Evolutionary conservation across 2,888 invertebrate species (phyloP), one percentile per base, ranked within the genome.

Genomic region (Schizotus pectinicornis): DNA sequence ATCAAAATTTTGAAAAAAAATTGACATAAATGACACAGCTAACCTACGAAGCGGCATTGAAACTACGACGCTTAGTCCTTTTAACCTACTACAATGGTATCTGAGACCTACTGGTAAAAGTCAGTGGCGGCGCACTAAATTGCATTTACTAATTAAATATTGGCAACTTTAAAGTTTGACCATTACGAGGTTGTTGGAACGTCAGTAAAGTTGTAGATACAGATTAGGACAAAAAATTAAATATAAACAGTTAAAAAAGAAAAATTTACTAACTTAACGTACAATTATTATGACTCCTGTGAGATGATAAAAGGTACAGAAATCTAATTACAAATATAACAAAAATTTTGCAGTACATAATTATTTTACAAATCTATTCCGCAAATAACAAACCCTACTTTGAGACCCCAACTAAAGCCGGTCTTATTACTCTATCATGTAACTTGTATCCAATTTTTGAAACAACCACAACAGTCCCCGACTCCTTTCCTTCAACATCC

Each of bases 381-480:
- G 32, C 14, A 45, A 43, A 51, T 6, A 14, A 32, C 35, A 22
- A 37, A n/a, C n/a, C 11, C 35, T 81, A 84, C 80, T 94, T 95
- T 37, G 94, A 90, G 11, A 99, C 98, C 11, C 98, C 99, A 22
- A 99, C 99, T 36, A 97, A 82, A 1, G 99, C 98, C 35, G 99
- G 97, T 67, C 99, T 84, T 70, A 99, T 89, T 69, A 96, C 94
- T 67, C 99, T 84, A 74, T 95, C 94, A 72, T 95, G 92, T 51
- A 99, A 82, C 78, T 93, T 95, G 81, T 97, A 99, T 5, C 99
- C 99, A 42, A 95, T 86, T 83, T 99, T 98, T 55, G 94, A 93
- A 0, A 98, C 96, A 1, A 92, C 89, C 1, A 95, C 91, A 7
- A 99, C 90, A 0, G 92, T 93, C 33, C 96, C 97, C 0, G 94